Percentiles rank a stretch among this genome's conserved stretches.
These are phyloP conservation scores for Callinectes sapidus DNA, from an alignment of 2,888 invertebrate species.

Conservation along the genomic window DNA sequence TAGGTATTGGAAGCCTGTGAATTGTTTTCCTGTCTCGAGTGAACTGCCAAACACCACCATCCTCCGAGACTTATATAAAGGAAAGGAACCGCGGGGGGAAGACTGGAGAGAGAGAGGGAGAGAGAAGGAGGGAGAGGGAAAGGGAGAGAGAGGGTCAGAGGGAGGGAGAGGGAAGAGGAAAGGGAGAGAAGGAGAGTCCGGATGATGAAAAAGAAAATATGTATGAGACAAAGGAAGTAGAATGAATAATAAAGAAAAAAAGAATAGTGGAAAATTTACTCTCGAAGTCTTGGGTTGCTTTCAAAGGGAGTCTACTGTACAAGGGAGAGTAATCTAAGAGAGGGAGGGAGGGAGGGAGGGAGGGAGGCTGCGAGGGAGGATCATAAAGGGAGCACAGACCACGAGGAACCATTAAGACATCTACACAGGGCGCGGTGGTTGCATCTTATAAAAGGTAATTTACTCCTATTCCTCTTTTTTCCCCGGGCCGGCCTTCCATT, in stretches of 20 bases:
- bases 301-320: conserved; percentile 27
- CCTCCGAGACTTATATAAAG: conserved; percentile 34
- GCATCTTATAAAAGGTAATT: neutral
- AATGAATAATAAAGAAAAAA: conserved; percentile 8
- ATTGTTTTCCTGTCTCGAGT: conserved; percentile 53
- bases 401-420: conserved; percentile 3
- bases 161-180: neutral
- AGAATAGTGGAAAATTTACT: conserved; percentile 16
- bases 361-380: neutral
- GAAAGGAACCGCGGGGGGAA: conserved; percentile 29
- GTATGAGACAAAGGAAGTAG: conserved; percentile 13
- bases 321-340: conserved; percentile 20
- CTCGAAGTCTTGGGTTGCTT: conserved; percentile 24
- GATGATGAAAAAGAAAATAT: conserved; percentile 34
- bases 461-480: neutral
- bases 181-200: conserved; percentile 17
- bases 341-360: neutral
- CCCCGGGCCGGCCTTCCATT: neutral
- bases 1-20: conserved; percentile 58
- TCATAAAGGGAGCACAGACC: conserved; percentile 18
- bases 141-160: neutral
- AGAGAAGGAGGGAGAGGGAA: neutral
- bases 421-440: neutral
- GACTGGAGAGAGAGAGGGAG: neutral
- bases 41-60: conserved; percentile 50